phyloP scores from a whole-genome alignment of 2,888 invertebrate species.

The Machimus atricapillus region DNA sequence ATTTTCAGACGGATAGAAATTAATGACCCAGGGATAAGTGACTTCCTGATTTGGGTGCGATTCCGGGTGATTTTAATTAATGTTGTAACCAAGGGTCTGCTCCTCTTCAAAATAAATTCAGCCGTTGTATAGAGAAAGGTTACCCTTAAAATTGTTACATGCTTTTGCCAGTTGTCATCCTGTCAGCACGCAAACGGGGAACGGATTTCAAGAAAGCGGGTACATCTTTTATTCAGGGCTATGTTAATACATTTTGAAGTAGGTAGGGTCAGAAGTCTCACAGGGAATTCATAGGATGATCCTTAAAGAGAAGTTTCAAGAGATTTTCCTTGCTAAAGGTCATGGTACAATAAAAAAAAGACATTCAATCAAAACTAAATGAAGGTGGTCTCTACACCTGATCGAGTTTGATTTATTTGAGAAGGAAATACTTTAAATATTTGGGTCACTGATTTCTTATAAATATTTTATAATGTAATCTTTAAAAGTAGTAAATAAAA shows the following conservation, averaged over 20 bases:
- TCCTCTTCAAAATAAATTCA: not conserved
- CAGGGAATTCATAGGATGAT: not conserved
- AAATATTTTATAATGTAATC: not conserved
- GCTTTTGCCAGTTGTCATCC: not conserved
- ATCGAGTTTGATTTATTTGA: not conserved
- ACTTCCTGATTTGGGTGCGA: not conserved
- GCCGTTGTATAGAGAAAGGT: not conserved
- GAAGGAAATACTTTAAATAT: no score
- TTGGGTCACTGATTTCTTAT: not conserved
- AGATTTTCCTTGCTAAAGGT: not conserved
- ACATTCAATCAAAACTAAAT: not conserved
- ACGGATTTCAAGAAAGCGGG: not conserved
- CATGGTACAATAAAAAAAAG: not conserved
- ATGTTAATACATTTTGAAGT: not conserved
- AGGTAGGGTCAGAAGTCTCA: not conserved
- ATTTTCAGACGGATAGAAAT: not conserved
- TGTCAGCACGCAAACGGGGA: not conserved
- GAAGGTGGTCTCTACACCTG: not conserved
- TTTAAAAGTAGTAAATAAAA: not conserved
- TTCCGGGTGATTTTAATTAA: not conserved
- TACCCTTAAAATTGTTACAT: not conserved
- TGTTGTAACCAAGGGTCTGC: not conserved
- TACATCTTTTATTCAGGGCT: not conserved
- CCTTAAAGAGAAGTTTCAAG: not conserved
- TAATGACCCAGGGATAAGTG: not conserved